Percentiles rank a stretch among this genome's conserved stretches.
phyloP scores from a whole-genome alignment of 2,797 vertebrate genomes.

The Eulemur coronatus region DNA sequence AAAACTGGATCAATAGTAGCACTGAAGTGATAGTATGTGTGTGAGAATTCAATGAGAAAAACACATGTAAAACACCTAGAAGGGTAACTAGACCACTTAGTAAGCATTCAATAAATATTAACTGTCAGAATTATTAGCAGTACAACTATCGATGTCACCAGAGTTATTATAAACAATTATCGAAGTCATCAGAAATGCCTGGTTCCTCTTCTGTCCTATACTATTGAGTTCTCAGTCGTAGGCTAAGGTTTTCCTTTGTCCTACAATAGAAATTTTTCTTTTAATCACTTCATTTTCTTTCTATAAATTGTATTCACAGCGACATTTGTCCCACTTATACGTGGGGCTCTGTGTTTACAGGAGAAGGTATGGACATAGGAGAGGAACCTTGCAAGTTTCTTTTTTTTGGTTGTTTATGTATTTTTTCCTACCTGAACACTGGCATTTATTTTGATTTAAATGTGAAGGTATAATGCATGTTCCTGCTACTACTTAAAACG shows the following conservation, averaged over 20 bases:
- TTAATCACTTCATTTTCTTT: neutral
- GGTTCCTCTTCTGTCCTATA: neutral
- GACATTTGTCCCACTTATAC: neutral
- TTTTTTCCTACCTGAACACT: neutral
- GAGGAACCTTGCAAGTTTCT: neutral
- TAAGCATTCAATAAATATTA: neutral
- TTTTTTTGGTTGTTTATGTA: neutral
- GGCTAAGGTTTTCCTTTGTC: neutral
- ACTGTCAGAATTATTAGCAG: neutral
- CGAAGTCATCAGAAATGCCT: neutral
- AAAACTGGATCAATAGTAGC: neutral
- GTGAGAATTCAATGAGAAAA: neutral
- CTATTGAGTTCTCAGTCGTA: neutral
- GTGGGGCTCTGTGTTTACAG: neutral
- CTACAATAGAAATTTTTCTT: neutral
- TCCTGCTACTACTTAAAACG: conserved; percentile 22
- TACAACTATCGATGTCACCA: neutral
- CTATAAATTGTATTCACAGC: neutral
- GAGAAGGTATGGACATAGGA: neutral
- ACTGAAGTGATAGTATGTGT: neutral
- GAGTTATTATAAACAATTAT: neutral
- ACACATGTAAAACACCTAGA: neutral
- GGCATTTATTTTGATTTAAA: neutral
- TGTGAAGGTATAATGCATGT: neutral
- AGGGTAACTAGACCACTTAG: neutral